These are phyloP conservation scores for Gadopsis marmoratus DNA, from an alignment of 2,797 vertebrate species.

Conservation along the genomic window DNA sequence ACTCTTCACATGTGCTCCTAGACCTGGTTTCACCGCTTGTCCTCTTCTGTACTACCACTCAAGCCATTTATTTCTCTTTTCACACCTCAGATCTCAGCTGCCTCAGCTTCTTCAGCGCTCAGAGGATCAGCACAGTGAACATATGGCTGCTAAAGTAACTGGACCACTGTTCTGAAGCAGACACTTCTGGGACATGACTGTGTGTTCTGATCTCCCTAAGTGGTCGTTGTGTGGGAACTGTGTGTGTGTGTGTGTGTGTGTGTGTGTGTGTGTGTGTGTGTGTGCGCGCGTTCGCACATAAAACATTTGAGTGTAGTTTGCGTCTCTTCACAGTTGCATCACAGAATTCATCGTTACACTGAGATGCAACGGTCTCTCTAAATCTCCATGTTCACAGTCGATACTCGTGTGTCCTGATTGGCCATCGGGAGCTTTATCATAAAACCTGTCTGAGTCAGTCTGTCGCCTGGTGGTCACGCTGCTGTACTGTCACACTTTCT, in stretches of 20 bases:
- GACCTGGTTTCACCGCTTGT: slow-evolving; percentile 5
- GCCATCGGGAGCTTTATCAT: slow-evolving; percentile 4
- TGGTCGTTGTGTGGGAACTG: background rate
- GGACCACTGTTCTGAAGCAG: background rate
- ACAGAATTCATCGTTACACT: background rate
- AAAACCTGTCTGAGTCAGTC: background rate
- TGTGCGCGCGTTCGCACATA: background rate
- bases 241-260: background rate
- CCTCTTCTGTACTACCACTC: background rate
- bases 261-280: no score
- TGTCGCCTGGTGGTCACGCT: slow-evolving; percentile 1
- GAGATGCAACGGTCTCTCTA: background rate
- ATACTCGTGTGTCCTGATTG: background rate
- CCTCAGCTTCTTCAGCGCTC: background rate
- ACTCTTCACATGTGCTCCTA: background rate
- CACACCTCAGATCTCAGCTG: slow-evolving; percentile 13
- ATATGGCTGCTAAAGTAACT: slow-evolving; percentile 14
- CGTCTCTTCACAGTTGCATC: slow-evolving; percentile 5
- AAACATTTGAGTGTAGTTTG: background rate
- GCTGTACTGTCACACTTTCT: slow-evolving; percentile 10
- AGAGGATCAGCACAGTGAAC: slow-evolving; percentile 5
- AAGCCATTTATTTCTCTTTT: background rate
- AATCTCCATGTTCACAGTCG: slow-evolving; percentile 1
- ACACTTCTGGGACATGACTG: background rate
- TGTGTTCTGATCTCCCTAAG: background rate